These are phyloP conservation scores for Paramisgurnus dabryanus DNA, from an alignment of 2,113 vertebrate genomes.

Conservation along the genomic window DNA sequence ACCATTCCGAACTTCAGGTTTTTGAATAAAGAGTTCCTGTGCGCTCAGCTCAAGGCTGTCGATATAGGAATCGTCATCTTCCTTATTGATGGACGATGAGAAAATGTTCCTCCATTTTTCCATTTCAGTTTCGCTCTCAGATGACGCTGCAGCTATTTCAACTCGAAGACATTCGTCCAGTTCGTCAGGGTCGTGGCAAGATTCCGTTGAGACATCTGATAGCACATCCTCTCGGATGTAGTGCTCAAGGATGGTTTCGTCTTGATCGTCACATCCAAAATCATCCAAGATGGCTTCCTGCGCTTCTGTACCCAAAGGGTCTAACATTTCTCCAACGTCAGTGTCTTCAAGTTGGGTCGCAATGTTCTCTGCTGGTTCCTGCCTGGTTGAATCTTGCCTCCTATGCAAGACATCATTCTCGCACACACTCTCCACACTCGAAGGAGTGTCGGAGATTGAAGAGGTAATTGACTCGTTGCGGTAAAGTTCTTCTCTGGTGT, in stretches of 20 bases:
- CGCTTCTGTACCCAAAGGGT: conserved; percentile 39
- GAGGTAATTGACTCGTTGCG: conserved; percentile 72
- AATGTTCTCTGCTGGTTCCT: conserved; percentile 48
- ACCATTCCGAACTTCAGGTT: conserved; percentile 60
- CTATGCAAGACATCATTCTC: conserved; percentile 67
- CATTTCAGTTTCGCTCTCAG: conserved; percentile 69
- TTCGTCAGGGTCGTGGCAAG: conserved; percentile 68
- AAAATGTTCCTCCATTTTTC: conserved; percentile 79
- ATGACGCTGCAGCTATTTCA: conserved; percentile 70
- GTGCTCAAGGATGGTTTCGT: conserved; percentile 65
- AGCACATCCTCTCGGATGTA: conserved; percentile 68
- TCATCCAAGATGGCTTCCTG: conserved; percentile 54
- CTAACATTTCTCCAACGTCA: conserved; percentile 50
- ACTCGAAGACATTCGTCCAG: conserved; percentile 68
- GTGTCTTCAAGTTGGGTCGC: conserved; percentile 48
- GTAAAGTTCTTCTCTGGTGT: conserved; percentile 64
- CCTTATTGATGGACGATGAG: conserved; percentile 79
- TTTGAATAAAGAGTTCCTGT: conserved; percentile 77
- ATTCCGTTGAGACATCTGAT: conserved; percentile 73
- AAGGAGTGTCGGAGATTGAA: conserved; percentile 71
- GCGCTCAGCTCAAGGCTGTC: conserved; percentile 75
- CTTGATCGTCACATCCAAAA: conserved; percentile 42
- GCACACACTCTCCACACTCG: conserved; percentile 71
- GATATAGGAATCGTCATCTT: conserved; percentile 78
- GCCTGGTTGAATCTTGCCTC: conserved; percentile 58